Evolutionary conservation across 2,113 vertebrate species (phyloP), one percentile per base, ranked within the genome.

Genomic region (Leptosomus discolor): DNA sequence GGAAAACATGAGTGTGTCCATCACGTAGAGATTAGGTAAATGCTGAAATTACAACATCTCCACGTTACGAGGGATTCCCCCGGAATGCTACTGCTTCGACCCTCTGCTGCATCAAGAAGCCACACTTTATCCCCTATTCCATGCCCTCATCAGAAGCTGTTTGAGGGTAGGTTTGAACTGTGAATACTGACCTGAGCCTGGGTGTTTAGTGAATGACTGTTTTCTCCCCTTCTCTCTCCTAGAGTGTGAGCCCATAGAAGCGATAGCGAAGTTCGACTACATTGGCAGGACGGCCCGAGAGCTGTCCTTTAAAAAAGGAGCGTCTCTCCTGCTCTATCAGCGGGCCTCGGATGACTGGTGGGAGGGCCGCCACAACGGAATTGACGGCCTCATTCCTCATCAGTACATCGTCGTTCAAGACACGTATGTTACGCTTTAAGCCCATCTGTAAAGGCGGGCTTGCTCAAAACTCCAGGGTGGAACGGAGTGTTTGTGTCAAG

Each of bases 331-430:
- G 36, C 98, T 99, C 12, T 99, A 98, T 95, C 98, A 99, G 87
- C 97, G 99, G 11, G 99, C 99, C 50, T 99, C 99, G 3, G 99
- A 99, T 0, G 99, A 99, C 98, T 99, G 99, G 99, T 99, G 99
- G 99, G 99, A 99, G 97, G 99, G 99, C 8, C 97, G 99, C 22
- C 99, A 99, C 97, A 99, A 99, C 2, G 99, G 99, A 27, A 94
- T 98, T 22, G 99, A 99, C 3, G 99, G 99, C 67, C 98, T 99
- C 65, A 98, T 99, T 86, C 99, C 99, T 0, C 99, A 99, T 82
- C 99, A 99, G 98, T 99, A 99, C 97, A 99, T 99, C 58, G 98
- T 99, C 86, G 96, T 99, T 56, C 99, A 99, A 96, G 99, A 99
- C 98, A 98, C 97, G 99, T 99, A 99, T 64, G 99, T 98, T 80